Evolutionary conservation across 1,140 invertebrate species (phyloP), one percentile per base, ranked within the genome.

Genomic region (Aphis gossypii): DNA sequence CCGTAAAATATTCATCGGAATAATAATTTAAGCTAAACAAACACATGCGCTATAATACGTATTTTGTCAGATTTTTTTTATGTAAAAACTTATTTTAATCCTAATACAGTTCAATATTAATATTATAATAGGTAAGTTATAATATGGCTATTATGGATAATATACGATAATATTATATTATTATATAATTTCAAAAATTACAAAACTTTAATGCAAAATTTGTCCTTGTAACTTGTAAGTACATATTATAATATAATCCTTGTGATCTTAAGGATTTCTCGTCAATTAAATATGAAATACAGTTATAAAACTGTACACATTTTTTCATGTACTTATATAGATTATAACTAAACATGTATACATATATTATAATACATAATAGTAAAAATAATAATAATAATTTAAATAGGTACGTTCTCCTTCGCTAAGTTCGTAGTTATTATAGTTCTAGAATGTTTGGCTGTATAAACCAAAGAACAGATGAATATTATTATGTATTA

Each of bases 1-100:
- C 25, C 35, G 35, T 56, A 30, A 89, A 89, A 89, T 89, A 56
- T 56, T 56, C 88, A 48, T 56, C 48, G 20, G 38, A 89, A 89
- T 56, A 54, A 89, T 56, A 23, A 54, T 54, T 21, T 54, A 20
- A 21, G 9, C 82, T 23, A 44, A 84, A 41, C 23, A 83, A 25
- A 86, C 41, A 86, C 4, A 86, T 86, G 4, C 9, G 30, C 21
- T 86, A 30, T 84, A 86, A 30, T 46, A n/a, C 60, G 60, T n/a
- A 76, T 76, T 76, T 76, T 20, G 14, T 76, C 18, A 35, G 14
- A 76, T 35, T 76, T 76, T 35, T 6, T 76, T 30, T 76, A n/a
- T 46, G 11, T 11, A 14, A 30, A 68, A 76, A 76, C 18, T 30
- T n/a, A 14, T 76, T 76, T 68, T n/a, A 4, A 18, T 18, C 30